Base-by-base conservation (phyloP, 2,113 vertebrate genomes). In the Burhinus bistriatus region DNA sequence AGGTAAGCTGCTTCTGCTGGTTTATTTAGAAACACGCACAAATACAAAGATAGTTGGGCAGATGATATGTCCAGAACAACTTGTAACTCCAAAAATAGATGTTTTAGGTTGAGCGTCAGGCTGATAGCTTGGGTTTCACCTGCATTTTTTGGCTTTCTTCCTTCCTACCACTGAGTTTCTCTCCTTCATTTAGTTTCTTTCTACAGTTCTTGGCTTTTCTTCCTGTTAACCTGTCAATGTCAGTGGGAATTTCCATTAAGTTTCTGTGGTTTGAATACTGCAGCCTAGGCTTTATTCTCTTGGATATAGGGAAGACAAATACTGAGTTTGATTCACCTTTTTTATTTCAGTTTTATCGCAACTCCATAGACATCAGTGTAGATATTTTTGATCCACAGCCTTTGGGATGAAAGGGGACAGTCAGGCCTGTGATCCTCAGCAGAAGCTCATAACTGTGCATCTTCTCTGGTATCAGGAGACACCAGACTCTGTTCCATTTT, bases 401-500 rank as follows among this genome's bases (percentile, higher is more conserved):
- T 86, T 83, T 59, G 68, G 27, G 51, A 59, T 26, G 51, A 54
- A 87, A 96, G 80, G 65, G 80, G 65, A 21, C 54, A 27, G 14
- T 59, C 38, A 54, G 58, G 30, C 44, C 59, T 65, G n/a, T 86
- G 76, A 66, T 27, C 36, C 45, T 66, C 30, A 30, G 52, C 71
- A 80, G 84, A 26, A 84, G 62, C 30, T 61, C 78, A 1, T 27
- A 47, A 26, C 44, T 59, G 12, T 21, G 27, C 52, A 18, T 72
- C 11, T 38, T 51, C 11, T 23, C 26, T 42, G 51, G 51, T 79
- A 25, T 52, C 58, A 61, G 40, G 54, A 69, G 45, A 69, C 45
- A n/a, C 23, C 55, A 13, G 8, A 23, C 23, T 14, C 40, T 77
- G 44, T 47, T 40, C 0, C 0, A 0, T 59, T 68, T 82, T 55